phyloP scores from a whole-genome alignment of 2,113 vertebrate genomes.

The Nymphicus hollandicus region DNA sequence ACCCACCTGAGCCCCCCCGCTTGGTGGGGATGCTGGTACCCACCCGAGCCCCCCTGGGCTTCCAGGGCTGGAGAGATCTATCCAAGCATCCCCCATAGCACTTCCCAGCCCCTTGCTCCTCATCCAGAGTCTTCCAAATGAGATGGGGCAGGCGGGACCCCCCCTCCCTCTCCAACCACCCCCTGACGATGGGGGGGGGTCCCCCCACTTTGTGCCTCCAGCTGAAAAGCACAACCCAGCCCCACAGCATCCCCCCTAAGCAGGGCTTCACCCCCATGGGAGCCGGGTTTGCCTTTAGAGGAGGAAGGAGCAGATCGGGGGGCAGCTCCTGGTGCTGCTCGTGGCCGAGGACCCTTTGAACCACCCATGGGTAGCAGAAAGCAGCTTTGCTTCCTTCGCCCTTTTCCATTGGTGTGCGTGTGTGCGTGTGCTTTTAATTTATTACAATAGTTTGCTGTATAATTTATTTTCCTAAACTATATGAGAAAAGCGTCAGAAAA shows the following conservation, averaged over 20 bases:
- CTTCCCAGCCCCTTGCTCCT: not conserved
- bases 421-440: constrained; percentile 69
- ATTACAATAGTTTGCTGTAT: constrained; percentile 77
- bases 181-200: not conserved
- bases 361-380: not conserved
- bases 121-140: not conserved
- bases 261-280: not conserved
- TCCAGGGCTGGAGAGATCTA: not conserved
- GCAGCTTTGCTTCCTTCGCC: not conserved
- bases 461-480: constrained; percentile 79
- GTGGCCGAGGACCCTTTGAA: not conserved
- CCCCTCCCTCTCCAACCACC: too few relatives aligned
- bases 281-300: not conserved
- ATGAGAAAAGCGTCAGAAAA: constrained; percentile 49
- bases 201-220: not conserved
- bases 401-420: not conserved
- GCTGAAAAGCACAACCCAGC: not conserved
- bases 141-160: not conserved
- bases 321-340: not conserved
- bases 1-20: not conserved
- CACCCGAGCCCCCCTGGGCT: not conserved
- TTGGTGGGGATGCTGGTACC: not conserved
- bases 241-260: not conserved
- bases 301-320: not conserved
- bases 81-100: not conserved